Conservation (phyloP, 2,113 vertebrate genomes). For the mouse (Mus musculus) region DNA sequence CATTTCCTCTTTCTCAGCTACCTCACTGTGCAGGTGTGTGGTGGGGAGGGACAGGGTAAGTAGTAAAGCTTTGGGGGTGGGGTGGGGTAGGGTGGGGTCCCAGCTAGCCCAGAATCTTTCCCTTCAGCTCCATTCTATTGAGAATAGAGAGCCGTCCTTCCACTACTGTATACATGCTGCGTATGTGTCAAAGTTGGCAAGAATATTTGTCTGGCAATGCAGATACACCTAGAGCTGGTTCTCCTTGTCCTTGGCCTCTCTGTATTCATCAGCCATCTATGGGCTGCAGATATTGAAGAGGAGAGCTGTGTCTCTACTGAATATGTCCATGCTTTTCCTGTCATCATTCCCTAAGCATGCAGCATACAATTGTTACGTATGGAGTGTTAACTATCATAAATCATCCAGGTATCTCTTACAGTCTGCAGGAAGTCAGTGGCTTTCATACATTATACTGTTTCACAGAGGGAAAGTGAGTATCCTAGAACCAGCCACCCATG, state of each 20-base stretch:
- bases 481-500: not conserved
- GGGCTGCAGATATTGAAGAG: not conserved
- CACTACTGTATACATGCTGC: not conserved
- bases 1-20: not conserved
- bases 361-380: not conserved
- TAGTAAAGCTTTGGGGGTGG: not conserved
- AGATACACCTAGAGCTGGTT: not conserved
- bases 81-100: not conserved
- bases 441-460: not conserved
- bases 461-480: not conserved
- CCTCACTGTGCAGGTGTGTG: slow-evolving; percentile 40
- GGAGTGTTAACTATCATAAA: not conserved
- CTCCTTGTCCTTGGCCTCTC: not conserved
- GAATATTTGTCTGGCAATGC: not conserved
- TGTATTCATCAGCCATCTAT: not conserved
- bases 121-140: not conserved
- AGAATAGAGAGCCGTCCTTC: not conserved
- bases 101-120: not conserved
- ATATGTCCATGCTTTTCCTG: not conserved
- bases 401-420: not conserved
- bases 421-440: not conserved
- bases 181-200: not conserved
- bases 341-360: not conserved
- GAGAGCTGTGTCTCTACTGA: not conserved
- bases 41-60: not conserved